A percentile compares a stretch with the other conserved stretches of the same genome.
Evolutionary conservation across 2,113 vertebrate species (phyloP).

Genomic region (Myiagra hebetior): DNA sequence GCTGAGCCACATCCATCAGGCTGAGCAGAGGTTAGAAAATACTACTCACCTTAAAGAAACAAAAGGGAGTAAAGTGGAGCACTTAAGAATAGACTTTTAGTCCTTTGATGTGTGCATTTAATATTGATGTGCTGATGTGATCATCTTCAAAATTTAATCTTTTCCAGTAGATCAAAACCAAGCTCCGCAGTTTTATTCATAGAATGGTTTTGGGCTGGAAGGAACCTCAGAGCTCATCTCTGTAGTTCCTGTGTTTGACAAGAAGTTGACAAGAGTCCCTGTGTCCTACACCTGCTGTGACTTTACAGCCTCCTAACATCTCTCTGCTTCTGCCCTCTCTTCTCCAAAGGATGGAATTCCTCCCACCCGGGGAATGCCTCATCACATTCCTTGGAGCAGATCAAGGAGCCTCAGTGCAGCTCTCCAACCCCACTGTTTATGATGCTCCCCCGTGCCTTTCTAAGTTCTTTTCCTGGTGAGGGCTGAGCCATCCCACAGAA

Average conservation of each 20-base stretch:
- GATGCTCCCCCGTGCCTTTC: rapidly evolving
- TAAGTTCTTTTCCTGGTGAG: neutral
- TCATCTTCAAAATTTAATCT: neutral
- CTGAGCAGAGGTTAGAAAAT: neutral
- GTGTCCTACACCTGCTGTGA: rapidly evolving
- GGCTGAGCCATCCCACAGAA: neutral
- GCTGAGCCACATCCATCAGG: neutral
- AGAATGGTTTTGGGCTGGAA: neutral
- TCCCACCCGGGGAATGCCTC: rapidly evolving
- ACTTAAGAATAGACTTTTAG: neutral
- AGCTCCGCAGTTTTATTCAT: neutral
- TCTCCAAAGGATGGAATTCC: rapidly evolving
- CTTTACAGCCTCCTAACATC: neutral
- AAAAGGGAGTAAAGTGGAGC: neutral
- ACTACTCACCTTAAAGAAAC: neutral
- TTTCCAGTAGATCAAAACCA: neutral
- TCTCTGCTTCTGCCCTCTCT: neutral
- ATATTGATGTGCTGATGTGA: neutral
- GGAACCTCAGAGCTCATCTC: neutral
- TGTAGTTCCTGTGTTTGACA: rapidly evolving
- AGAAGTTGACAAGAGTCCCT: rapidly evolving
- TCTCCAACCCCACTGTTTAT: rapidly evolving
- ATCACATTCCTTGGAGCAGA: rapidly evolving
- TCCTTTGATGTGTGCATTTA: neutral
- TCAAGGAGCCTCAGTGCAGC: neutral